Evolutionary conservation across 2,113 vertebrate species (phyloP).

Genomic region (Sakesphorus luctuosus): DNA sequence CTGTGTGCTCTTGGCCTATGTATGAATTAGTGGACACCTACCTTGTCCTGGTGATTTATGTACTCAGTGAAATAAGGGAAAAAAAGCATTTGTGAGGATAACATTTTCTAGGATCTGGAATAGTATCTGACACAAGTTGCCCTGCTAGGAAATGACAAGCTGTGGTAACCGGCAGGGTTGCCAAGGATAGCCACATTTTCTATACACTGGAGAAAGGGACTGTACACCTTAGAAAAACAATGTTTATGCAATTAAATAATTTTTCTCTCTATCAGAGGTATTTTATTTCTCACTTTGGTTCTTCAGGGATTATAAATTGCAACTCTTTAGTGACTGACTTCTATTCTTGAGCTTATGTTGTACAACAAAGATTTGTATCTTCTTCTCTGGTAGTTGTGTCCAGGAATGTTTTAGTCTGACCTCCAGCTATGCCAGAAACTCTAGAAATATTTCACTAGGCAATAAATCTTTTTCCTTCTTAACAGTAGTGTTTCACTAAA

Average conservation of each 20-base stretch:
- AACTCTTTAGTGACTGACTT: not conserved
- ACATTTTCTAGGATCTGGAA: not conserved
- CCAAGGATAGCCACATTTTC: not conserved
- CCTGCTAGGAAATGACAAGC: not conserved
- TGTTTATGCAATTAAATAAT: not conserved
- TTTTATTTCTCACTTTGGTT: not conserved
- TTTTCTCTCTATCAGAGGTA: not conserved
- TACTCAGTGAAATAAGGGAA: not conserved
- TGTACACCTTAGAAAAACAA: not conserved
- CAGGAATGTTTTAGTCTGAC: not conserved
- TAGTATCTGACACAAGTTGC: not conserved
- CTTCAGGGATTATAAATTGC: not conserved
- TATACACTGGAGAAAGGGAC: not conserved
- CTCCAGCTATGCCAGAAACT: not conserved
- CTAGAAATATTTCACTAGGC: not conserved
- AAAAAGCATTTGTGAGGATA: not conserved
- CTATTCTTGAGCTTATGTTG: not conserved
- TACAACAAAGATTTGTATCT: not conserved
- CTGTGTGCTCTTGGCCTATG: not conserved
- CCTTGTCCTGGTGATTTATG: not conserved
- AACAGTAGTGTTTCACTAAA: not conserved
- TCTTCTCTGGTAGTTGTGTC: not conserved
- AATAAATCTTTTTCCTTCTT: not conserved
- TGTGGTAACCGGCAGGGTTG: too few relatives aligned
- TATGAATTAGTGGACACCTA: not conserved